Base-by-base conservation (phyloP, 2,797 vertebrate species). In the Micrastur ruficollis region DNA sequence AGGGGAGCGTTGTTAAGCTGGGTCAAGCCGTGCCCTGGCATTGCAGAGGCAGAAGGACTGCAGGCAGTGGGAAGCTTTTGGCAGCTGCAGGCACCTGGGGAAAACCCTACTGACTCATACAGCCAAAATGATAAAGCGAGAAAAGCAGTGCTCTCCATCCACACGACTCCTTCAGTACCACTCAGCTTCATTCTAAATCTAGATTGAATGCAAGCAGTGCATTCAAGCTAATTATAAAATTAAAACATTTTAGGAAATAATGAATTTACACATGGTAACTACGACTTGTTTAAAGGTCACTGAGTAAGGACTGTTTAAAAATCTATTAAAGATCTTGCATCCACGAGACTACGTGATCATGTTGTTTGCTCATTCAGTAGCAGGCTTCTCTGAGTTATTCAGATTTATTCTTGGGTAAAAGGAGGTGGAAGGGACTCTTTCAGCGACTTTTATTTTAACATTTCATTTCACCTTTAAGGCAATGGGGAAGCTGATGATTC, bases 231-330 rank as follows among this genome's bases (percentile, higher is more conserved):
- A 90, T 95, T 89, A 90, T 10, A 36, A 36, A 96, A 86, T 83
- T 70, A 95, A 96, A 96, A 70, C 81, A 76, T 91, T 94, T 94
- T 90, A 89, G 86, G 86, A 86, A 96, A 85, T 84, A 94, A 95
- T 93, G 86, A 91, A 93, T 95, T 79, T 94, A 53, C 81, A 53
- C 19, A n/a, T 59, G 50, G n/a, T 75, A 82, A 73, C 55, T 82
- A 4, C 32, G 50, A 87, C 61, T 79, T 94, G 52, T 93, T 88
- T 93, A 86, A 94, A 92, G 89, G 90, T 95, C 90, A 71, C 29
- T 31, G 67, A 21, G 34, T 61, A 70, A 88, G 58, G 73, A 17
- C 72, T 67, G 47, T 83, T 91, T 52, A 66, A 95, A 86, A 88
- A 88, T 62, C 86, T 95, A 73, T 90, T 93, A 74, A 86, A 93